phyloP scores from a whole-genome alignment of 2,888 invertebrate species.

The Stegana nigrithorax region DNA sequence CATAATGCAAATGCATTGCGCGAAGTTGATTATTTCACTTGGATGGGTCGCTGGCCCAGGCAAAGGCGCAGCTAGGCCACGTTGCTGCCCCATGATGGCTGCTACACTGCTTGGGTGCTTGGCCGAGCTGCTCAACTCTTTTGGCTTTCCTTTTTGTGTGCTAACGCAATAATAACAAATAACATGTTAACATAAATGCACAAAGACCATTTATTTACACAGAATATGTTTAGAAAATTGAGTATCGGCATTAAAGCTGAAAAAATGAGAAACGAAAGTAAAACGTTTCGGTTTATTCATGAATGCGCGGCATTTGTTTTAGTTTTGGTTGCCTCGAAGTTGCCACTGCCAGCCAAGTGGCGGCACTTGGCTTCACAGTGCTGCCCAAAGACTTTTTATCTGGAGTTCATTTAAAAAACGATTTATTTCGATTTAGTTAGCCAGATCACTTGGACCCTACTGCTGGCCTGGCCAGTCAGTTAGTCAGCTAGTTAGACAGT shows the following conservation, averaged over 20 bases:
- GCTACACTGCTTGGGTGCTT: not conserved
- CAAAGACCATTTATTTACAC: conserved; percentile 50
- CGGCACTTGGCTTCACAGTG: conserved; percentile 24
- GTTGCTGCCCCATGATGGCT: too few species aligned
- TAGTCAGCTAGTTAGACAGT: too few species aligned
- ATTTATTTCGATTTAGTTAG: conserved; percentile 55
- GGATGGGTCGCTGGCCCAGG: too few species aligned
- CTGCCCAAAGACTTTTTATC: conserved; percentile 12
- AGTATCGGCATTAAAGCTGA: too few species aligned
- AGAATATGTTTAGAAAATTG: too few species aligned
- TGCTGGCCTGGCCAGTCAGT: too few species aligned
- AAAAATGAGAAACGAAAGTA: conserved; percentile 27
- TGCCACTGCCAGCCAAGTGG: not conserved
- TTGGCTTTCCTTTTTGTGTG: too few species aligned
- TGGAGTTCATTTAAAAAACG: conserved; percentile 49
- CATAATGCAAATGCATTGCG: not conserved
- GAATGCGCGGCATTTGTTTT: conserved; percentile 43
- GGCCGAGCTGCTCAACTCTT: too few species aligned
- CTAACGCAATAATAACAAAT: conserved; percentile 39
- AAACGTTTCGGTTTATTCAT: conserved; percentile 56
- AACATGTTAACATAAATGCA: conserved; percentile 45
- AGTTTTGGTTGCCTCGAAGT: conserved; percentile 42
- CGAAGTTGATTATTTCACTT: too few species aligned
- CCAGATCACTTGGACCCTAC: too few species aligned
- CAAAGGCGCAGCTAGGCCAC: too few species aligned